A percentile compares a stretch with the other conserved stretches of the same genome.
Conservation (phyloP, 2,797 vertebrate species). For the Setipinna tenuifilis region DNA sequence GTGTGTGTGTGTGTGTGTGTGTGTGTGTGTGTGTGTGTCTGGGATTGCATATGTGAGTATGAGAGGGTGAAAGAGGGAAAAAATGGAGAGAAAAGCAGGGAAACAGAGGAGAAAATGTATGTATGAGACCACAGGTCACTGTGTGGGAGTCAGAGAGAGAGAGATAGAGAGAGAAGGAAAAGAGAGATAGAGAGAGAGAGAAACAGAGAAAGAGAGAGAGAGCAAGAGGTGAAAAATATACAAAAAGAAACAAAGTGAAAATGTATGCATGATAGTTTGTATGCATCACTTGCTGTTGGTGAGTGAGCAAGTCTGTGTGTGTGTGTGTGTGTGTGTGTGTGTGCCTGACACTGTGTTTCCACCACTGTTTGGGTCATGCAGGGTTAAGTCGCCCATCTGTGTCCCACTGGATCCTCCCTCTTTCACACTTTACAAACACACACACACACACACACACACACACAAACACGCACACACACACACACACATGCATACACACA, state of each 20-base stretch:
- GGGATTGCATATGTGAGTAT: too few relatives aligned
- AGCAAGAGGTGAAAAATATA: not conserved
- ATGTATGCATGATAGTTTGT: not conserved
- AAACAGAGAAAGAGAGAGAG: not conserved
- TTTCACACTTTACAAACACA: not conserved
- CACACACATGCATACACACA: not conserved
- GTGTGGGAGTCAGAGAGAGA: not conserved
- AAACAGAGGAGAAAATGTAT: constrained; percentile 2
- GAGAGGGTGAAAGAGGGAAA: not conserved
- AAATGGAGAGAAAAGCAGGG: not conserved
- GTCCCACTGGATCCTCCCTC: constrained; percentile 15
- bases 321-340: constrained; percentile 21
- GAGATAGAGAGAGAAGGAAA: not conserved
- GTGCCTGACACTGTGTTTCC: not conserved
- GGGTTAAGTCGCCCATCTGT: constrained; percentile 45
- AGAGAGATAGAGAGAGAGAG: not conserved
- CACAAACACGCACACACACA: not conserved
- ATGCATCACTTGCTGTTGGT: not conserved
- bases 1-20: too few relatives aligned
- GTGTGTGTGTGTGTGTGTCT: too few relatives aligned
- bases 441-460: not conserved
- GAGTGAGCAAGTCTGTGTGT: not conserved
- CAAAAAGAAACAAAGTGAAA: not conserved
- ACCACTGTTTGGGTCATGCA: constrained; percentile 34
- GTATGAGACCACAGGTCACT: constrained; percentile 6